phyloP scores from a whole-genome alignment of 1,140 invertebrate species.

The Daktulosphaira vitifoliae region DNA sequence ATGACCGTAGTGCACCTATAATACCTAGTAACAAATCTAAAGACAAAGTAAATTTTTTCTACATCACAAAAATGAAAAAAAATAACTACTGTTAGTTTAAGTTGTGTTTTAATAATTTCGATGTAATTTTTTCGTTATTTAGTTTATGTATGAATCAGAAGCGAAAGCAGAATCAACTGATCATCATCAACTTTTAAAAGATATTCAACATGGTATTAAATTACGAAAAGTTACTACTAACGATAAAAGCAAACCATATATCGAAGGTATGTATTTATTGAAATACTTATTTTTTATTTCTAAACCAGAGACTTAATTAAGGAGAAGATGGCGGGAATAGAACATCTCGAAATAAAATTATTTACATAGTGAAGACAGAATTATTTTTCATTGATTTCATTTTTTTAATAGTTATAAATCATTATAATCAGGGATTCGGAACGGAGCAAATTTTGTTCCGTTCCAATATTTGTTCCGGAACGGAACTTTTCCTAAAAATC shows the following conservation, averaged over 20 bases:
- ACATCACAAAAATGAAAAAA: too few relatives aligned
- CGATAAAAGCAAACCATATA: constrained; percentile 72
- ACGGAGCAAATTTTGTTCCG: too few relatives aligned
- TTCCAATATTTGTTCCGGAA: too few relatives aligned
- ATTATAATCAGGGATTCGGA: too few relatives aligned
- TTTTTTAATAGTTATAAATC: too few relatives aligned
- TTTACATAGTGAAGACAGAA: too few relatives aligned
- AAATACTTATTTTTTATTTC: too few relatives aligned
- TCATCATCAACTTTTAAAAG: constrained; percentile 71
- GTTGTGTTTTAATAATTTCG: too few relatives aligned
- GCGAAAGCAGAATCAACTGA: constrained; percentile 54
- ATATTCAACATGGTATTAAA: constrained; percentile 69
- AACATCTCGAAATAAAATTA: too few relatives aligned
- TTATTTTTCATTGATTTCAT: constrained; percentile 20
- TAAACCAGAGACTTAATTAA: too few relatives aligned
- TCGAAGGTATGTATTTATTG: constrained; percentile 51
- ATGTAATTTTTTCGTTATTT: constrained; percentile 36
- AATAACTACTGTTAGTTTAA: background rate
- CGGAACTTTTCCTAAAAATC: too few relatives aligned
- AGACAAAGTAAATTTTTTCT: constrained; percentile 45
- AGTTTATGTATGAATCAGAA: constrained; percentile 84
- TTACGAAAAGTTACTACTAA: constrained; percentile 70
- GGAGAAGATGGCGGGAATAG: too few relatives aligned
- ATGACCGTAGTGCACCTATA: constrained; percentile 61
- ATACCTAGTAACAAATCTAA: constrained; percentile 50